phyloP scores from a whole-genome alignment of 2,888 invertebrate genomes.

The Galerucella nymphaeae region DNA sequence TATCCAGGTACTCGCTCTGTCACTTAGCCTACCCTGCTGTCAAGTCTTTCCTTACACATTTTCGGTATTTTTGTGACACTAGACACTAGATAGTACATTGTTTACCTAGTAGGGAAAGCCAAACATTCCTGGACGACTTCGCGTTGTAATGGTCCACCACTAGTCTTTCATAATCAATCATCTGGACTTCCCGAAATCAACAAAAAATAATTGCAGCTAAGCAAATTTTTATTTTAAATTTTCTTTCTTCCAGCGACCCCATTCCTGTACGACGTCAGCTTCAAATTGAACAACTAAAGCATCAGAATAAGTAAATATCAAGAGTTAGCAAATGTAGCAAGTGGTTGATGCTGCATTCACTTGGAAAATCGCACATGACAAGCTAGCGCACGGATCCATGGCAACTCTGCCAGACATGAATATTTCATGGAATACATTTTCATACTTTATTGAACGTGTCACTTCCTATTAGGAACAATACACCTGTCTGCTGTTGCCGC shows the following conservation, averaged over 20 bases:
- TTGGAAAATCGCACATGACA: slow-evolving; percentile 65
- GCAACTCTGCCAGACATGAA: slow-evolving; percentile 66
- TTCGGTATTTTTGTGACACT: too few species aligned
- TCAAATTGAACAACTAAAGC: neutral
- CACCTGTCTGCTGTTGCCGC: slow-evolving; percentile 57
- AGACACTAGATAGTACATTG: too few species aligned
- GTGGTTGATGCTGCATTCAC: slow-evolving; percentile 58
- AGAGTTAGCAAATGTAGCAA: slow-evolving; percentile 55
- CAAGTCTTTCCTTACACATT: too few species aligned
- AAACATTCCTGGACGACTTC: too few species aligned
- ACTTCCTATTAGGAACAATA: slow-evolving; percentile 67
- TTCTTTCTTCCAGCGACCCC: neutral
- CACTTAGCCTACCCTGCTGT: too few species aligned
- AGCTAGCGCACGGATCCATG: slow-evolving; percentile 62
- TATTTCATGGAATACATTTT: slow-evolving; percentile 68
- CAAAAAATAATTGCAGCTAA: too few species aligned
- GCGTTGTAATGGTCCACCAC: too few species aligned
- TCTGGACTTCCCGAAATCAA: too few species aligned
- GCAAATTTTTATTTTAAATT: too few species aligned
- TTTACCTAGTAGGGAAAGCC: too few species aligned
- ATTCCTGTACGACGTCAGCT: neutral
- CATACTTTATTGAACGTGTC: slow-evolving; percentile 68
- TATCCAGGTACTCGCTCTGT: too few species aligned
- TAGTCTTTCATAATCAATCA: too few species aligned
- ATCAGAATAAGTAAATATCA: slow-evolving; percentile 1